phyloP scores from a whole-genome alignment of 1,140 invertebrate genomes.

The Brachionus angularis region DNA sequence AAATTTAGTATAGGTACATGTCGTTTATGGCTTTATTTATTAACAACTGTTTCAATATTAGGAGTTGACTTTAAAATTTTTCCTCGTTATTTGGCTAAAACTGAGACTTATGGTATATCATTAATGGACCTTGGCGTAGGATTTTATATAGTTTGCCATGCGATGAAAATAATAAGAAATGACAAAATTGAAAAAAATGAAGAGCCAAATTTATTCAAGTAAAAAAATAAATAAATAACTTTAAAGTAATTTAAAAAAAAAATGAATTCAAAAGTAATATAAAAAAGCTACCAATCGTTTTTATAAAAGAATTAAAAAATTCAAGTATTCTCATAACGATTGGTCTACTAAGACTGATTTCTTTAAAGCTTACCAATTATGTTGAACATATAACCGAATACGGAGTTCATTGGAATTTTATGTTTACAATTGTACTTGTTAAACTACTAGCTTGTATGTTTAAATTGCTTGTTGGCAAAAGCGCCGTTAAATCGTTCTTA shows the following conservation, averaged over 20 bases:
- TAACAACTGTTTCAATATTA: conserved; percentile 74
- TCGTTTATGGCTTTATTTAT: neutral
- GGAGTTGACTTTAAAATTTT: conserved; percentile 86
- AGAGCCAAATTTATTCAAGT: neutral
- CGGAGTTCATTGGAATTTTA: conserved; percentile 95
- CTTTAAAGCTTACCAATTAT: conserved; percentile 65
- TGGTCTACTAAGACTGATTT: conserved; percentile 65
- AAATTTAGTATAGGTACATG: conserved; percentile 28
- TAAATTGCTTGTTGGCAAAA: conserved; percentile 46
- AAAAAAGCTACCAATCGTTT: neutral
- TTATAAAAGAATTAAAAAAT: neutral
- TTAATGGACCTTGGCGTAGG: conserved; percentile 39
- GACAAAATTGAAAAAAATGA: neutral
- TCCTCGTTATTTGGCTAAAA: conserved; percentile 64
- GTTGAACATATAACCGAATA: conserved; percentile 83
- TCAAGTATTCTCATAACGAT: conserved; percentile 58
- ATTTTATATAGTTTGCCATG: conserved; percentile 20
- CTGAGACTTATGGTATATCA: conserved; percentile 30
- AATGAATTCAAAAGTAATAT: neutral
- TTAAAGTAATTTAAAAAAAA: neutral
- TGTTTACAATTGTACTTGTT: conserved; percentile 66
- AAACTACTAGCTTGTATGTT: neutral
- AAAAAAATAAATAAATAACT: neutral
- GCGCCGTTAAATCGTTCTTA: neutral
- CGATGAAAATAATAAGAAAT: conserved; percentile 35